Conservation (phyloP, 2,888 invertebrate genomes). For the Ormyrus rosae region DNA sequence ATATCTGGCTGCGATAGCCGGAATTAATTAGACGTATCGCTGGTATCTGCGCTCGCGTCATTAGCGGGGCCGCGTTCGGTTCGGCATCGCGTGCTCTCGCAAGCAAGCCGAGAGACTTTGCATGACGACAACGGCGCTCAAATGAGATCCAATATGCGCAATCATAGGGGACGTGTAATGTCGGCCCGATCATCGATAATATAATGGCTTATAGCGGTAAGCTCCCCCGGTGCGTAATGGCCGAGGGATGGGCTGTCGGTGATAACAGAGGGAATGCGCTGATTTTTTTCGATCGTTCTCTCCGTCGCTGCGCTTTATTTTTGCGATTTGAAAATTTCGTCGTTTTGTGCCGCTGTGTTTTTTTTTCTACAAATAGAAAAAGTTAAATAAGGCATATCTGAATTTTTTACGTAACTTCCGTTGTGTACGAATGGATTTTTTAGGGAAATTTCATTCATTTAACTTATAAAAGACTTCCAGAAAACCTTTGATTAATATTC, state of each 20-base stretch:
- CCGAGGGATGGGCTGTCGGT: neutral
- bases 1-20: constrained; percentile 66
- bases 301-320: too few relatives aligned
- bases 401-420: too few relatives aligned
- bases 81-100: constrained; percentile 57
- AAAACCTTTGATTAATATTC: too few relatives aligned
- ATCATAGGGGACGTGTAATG: constrained; percentile 13
- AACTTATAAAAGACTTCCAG: too few relatives aligned
- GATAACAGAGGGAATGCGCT: constrained; percentile 9
- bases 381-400: too few relatives aligned
- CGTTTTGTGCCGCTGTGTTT: too few relatives aligned
- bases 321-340: too few relatives aligned
- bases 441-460: too few relatives aligned
- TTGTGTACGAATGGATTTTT: too few relatives aligned
- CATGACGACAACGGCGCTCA: constrained; percentile 61
- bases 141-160: constrained; percentile 26
- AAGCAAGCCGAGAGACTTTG: constrained; percentile 65
- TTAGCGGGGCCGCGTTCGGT: constrained; percentile 67
- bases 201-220: constrained; percentile 22
- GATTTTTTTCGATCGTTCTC: too few relatives aligned
- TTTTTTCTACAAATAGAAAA: too few relatives aligned
- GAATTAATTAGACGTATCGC: constrained; percentile 75
- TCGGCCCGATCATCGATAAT: constrained; percentile 32
- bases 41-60: constrained; percentile 73
- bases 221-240: neutral